phyloP scores from a whole-genome alignment of 2,888 invertebrate species.

The Aricia artaxerxes region DNA sequence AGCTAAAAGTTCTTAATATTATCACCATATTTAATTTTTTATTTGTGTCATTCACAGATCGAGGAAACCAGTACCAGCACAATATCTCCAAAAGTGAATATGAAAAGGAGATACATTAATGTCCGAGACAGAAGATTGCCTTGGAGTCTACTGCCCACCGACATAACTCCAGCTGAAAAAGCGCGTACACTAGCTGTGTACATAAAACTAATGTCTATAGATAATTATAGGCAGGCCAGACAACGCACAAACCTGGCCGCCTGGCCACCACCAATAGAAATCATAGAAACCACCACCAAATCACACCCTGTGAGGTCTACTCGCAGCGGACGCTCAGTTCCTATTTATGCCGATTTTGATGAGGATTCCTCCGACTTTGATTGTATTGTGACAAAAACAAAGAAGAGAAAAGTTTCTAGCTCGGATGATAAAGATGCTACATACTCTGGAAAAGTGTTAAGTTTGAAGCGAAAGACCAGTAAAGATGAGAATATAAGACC shows the following conservation, averaged over 20 bases:
- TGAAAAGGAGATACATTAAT: conserved; percentile 66
- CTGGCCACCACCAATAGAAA: conserved; percentile 72
- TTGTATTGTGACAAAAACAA: conserved; percentile 63
- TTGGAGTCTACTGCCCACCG: conserved; percentile 67
- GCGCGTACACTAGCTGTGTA: conserved; percentile 68
- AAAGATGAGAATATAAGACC: conserved; percentile 58
- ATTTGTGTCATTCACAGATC: conserved; percentile 45
- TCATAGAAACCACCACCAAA: conserved; percentile 61
- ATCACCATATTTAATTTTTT: conserved; percentile 18
- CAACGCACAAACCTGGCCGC: conserved; percentile 60
- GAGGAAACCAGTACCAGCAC: conserved; percentile 45
- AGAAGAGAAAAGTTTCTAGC: conserved; percentile 63
- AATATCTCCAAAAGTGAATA: conserved; percentile 48
- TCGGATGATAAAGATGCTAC: conserved; percentile 60
- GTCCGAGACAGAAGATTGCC: conserved; percentile 71
- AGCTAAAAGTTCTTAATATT: conserved; percentile 25
- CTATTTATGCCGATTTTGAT: conserved; percentile 69
- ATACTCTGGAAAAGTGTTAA: conserved; percentile 61
- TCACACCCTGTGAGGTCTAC: conserved; percentile 65
- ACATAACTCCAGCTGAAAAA: conserved; percentile 64
- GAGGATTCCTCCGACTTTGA: conserved; percentile 72
- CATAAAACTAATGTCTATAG: conserved; percentile 70
- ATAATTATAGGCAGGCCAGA: conserved; percentile 66
- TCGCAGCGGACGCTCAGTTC: conserved; percentile 68
- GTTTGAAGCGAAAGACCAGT: conserved; percentile 65